phyloP scores from a whole-genome alignment of 2,888 invertebrate species.

The Drosophila mimetica region DNA sequence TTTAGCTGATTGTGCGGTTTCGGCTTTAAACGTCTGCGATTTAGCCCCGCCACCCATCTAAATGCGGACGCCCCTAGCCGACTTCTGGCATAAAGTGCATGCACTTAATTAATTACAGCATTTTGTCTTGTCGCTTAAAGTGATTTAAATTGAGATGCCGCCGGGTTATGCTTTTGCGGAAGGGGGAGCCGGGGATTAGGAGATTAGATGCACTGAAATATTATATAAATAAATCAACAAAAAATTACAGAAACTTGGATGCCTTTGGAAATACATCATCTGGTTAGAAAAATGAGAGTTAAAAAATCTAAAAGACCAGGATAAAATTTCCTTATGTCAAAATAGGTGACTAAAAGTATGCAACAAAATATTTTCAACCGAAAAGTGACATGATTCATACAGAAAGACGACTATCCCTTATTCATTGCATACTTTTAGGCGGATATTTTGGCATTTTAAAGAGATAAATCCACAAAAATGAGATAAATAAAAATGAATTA shows the following conservation, averaged over 20 bases:
- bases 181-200: background rate
- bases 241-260: background rate
- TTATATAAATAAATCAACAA: background rate
- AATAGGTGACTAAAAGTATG: no score
- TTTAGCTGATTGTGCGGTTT: conserved; percentile 77
- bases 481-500: no score
- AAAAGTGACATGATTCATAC: no score
- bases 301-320: no score
- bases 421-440: no score
- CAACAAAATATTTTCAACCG: no score
- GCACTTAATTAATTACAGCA: conserved; percentile 72
- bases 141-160: conserved; percentile 33
- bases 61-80: conserved; percentile 28
- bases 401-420: no score
- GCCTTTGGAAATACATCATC: background rate
- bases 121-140: conserved; percentile 61
- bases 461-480: no score
- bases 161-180: background rate
- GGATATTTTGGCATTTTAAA: no score
- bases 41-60: conserved; percentile 12
- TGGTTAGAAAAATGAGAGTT: no score
- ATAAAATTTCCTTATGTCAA: no score
- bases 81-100: conserved; percentile 65
- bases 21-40: conserved; percentile 59
- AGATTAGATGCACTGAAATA: conserved; percentile 12